A percentile compares a stretch with the other conserved stretches of the same genome.
Evolutionary conservation across 2,797 vertebrate species (phyloP).

Genomic region (Microctenopoma lineatum): DNA sequence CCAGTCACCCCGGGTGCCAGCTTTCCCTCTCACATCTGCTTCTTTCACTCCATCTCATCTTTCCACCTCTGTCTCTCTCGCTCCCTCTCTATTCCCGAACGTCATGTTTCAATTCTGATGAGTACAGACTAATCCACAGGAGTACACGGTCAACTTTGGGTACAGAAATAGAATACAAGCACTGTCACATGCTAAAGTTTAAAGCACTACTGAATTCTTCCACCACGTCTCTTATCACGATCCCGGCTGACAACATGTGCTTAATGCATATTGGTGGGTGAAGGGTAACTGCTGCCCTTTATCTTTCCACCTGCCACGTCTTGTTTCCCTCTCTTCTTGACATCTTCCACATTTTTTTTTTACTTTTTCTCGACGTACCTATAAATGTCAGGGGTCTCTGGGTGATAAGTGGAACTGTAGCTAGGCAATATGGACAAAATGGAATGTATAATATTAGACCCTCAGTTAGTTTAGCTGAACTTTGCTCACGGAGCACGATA

Average conservation of each 20-base stretch:
- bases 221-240: constrained; percentile 14
- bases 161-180: constrained; percentile 14
- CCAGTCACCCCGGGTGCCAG: constrained; percentile 26
- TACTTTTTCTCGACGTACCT: not conserved
- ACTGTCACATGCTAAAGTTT: constrained; percentile 5
- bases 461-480: not conserved
- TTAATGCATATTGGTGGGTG: not conserved
- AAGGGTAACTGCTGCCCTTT: not conserved
- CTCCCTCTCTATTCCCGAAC: constrained; percentile 3
- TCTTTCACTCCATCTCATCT: not conserved
- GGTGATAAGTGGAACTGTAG: not conserved
- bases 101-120: constrained; percentile 13
- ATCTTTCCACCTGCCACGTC: constrained; percentile 1
- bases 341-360: not conserved
- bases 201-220: constrained; percentile 6
- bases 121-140: constrained; percentile 5
- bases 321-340: not conserved
- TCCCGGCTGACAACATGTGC: not conserved
- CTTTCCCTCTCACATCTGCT: constrained; percentile 10
- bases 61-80: not conserved
- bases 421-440: not conserved
- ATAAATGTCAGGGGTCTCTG: not conserved
- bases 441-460: not conserved
- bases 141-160: not conserved
- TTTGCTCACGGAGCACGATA: too few relatives aligned